Conservation (phyloP, 2,113 vertebrate genomes). For the Crocuta crocuta region DNA sequence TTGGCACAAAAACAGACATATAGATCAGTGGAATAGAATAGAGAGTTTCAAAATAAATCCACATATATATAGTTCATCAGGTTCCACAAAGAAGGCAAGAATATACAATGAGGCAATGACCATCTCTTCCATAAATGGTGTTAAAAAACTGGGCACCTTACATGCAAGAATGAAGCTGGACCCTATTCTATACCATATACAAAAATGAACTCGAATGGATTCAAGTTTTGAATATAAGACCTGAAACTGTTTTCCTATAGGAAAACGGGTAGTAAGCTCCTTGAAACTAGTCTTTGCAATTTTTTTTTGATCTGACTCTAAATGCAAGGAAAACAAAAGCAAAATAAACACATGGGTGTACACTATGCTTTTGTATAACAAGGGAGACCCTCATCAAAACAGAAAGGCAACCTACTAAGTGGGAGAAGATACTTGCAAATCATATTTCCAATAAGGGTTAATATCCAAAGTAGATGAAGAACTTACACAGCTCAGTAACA, state of each 20-base stretch:
- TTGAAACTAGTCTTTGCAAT: not conserved
- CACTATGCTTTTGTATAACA: not conserved
- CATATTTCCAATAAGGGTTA: not conserved
- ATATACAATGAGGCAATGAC: not conserved
- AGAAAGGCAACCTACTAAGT: not conserved
- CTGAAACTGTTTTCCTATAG: not conserved
- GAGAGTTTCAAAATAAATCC: not conserved
- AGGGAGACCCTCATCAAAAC: not conserved
- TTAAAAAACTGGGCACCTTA: not conserved
- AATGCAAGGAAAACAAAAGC: not conserved
- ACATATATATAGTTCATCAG: not conserved
- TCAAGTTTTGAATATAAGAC: not conserved
- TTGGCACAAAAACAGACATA: not conserved
- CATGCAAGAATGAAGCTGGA: not conserved
- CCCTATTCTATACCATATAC: not conserved
- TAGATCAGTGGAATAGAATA: not conserved
- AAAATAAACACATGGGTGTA: not conserved
- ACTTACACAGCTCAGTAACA: not conserved
- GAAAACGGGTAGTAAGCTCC: not conserved
- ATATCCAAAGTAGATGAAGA: not conserved
- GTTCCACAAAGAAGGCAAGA: not conserved
- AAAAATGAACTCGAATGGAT: not conserved
- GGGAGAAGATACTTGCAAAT: not conserved
- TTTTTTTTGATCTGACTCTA: not conserved
- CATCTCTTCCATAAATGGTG: not conserved